These are phyloP conservation scores for Apoderus coryli DNA, from an alignment of 2,888 invertebrate species.

Conservation along the genomic window DNA sequence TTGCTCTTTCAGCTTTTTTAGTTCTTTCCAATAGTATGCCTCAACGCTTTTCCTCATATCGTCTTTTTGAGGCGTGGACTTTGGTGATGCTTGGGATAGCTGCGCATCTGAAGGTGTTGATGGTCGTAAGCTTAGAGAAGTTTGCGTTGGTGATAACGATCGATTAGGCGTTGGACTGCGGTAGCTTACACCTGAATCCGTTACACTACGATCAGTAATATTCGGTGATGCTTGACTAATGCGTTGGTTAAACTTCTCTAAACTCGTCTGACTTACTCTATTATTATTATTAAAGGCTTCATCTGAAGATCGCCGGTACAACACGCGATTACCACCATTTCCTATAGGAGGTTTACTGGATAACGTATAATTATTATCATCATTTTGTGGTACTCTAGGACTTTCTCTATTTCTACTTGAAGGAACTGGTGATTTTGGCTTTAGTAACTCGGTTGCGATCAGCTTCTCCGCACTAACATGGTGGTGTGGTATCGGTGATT, in stretches of 20 bases:
- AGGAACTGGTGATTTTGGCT: slow-evolving; percentile 21
- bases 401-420: slow-evolving; percentile 10
- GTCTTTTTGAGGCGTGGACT: slow-evolving; percentile 34
- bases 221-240: slow-evolving; percentile 16
- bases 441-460: slow-evolving; percentile 30
- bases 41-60: slow-evolving; percentile 45
- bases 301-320: slow-evolving; percentile 6
- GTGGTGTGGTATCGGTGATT: slow-evolving; percentile 30
- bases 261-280: slow-evolving; percentile 11
- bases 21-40: slow-evolving; percentile 54
- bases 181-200: slow-evolving; percentile 21
- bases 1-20: slow-evolving; percentile 46
- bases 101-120: slow-evolving; percentile 18
- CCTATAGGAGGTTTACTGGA: slow-evolving; percentile 17
- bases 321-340: slow-evolving; percentile 14
- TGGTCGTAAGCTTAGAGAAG: slow-evolving; percentile 14
- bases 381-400: slow-evolving; percentile 13
- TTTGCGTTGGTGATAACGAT: slow-evolving; percentile 14
- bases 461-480: slow-evolving; percentile 30
- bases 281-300: slow-evolving; percentile 3
- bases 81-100: slow-evolving; percentile 14
- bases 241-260: slow-evolving; percentile 11
- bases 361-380: slow-evolving; percentile 10
- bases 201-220: slow-evolving; percentile 19
- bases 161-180: slow-evolving; percentile 18